Evolutionary conservation across 1,140 invertebrate species (phyloP).

Genomic region (Rhysida immarginata): DNA sequence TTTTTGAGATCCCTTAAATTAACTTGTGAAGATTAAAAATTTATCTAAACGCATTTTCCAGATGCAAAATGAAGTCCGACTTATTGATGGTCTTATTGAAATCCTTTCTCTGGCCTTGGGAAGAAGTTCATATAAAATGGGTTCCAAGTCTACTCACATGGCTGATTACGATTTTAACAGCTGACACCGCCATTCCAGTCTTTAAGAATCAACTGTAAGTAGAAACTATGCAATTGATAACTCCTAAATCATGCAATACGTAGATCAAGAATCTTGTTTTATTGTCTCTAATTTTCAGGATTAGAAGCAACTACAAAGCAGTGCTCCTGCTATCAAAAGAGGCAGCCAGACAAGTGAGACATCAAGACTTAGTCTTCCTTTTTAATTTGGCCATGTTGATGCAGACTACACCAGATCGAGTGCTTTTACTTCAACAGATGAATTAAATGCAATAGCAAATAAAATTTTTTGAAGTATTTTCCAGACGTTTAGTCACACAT

Average conservation of each 20-base stretch:
- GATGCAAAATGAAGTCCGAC: neutral
- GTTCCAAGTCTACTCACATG: slow-evolving; percentile 1
- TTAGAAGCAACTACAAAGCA: slow-evolving; percentile 1
- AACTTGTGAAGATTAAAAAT: neutral
- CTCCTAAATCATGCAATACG: too few relatives aligned
- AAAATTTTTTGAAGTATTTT: too few relatives aligned
- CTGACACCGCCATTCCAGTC: neutral
- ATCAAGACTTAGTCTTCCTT: neutral
- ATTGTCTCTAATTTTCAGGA: too few relatives aligned
- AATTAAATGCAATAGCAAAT: too few relatives aligned
- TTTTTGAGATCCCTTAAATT: too few relatives aligned
- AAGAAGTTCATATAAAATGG: neutral
- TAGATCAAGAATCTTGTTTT: too few relatives aligned
- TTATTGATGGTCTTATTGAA: neutral
- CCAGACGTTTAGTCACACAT: too few relatives aligned
- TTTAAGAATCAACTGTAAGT: slow-evolving; percentile 3
- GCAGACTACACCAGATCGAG: neutral
- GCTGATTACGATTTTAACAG: slow-evolving; percentile 2
- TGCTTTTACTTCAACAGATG: neutral
- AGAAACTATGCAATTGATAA: too few relatives aligned
- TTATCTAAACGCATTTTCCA: neutral
- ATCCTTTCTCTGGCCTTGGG: slow-evolving; percentile 1
- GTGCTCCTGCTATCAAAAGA: neutral
- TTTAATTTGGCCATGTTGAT: slow-evolving; percentile 1
- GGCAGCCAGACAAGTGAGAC: neutral